Base-by-base conservation (phyloP, 2,888 invertebrate genomes). In the Nebria brevicollis region DNA sequence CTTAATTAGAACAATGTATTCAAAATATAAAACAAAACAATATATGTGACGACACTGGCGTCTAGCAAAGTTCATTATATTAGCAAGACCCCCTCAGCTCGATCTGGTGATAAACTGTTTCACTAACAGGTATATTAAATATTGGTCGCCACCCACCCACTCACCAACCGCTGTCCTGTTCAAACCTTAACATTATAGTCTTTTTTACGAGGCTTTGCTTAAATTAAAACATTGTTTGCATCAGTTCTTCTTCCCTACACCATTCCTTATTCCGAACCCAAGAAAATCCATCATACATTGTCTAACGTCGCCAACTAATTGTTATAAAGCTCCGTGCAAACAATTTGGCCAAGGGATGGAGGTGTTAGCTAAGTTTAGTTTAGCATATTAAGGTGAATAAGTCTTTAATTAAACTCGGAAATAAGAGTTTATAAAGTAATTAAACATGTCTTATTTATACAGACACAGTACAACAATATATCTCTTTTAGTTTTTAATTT, bases 71-170 rank as follows among this genome's bases (percentile, higher is more conserved):
- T 77, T 77, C 72, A 77, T 77, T 72, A 77, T 20, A 68, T 25
- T 68, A 26, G 10, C 66, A 41, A 25, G 72, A 65, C 72, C 77
- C 65, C 65, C 64, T 26, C 20, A 68, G 65, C n/a, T 77, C 77
- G 77, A 77, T 77, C 54, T 77, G 54, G 25, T 77, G 77, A 77
- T 77, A 77, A 77, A 77, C 77, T 64, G 77, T 72, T 77, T 54
- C 54, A 54, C 54, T 54, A 54, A 65, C 66, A 54, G 72, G 77
- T 77, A 64, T 77, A 77, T 77, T 77, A 77, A 77, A 77, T 77
- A 77, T 72, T 77, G 43, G 43, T 66, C 42, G 42, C 13, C 68
- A 68, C 68, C 10, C 54, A n/a, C 26, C 20, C 8, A 15, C 1
- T 20, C 25, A 15, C 65, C 10, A 42, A 20, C 20, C 68, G 34